Evolutionary conservation across 2,113 vertebrate species (phyloP).

Genomic region (Siphamia tubifer): DNA sequence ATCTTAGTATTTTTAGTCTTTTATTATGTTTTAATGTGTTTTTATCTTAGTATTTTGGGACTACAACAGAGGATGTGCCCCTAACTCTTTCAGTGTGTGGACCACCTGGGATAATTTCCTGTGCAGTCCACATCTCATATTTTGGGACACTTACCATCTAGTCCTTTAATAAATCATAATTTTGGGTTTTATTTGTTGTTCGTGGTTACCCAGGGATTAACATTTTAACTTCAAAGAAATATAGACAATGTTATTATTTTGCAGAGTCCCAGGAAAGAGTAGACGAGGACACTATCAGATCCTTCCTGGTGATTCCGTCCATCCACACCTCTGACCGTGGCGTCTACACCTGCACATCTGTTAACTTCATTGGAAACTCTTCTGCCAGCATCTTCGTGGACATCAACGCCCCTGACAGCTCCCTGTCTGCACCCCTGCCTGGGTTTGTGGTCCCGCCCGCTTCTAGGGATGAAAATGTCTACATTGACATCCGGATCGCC

Average conservation of each 20-base stretch:
- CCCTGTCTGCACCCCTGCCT: conserved; percentile 14
- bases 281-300: conserved; percentile 82
- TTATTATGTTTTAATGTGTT: too few species aligned
- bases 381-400: conserved; percentile 72
- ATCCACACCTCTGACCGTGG: conserved; percentile 78
- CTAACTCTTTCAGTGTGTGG: too few species aligned
- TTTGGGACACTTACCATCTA: too few species aligned
- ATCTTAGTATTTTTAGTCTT: too few species aligned
- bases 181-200: too few species aligned
- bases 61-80: too few species aligned
- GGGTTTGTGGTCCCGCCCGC: background rate
- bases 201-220: background rate
- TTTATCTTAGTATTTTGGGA: too few species aligned
- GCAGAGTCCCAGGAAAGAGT: conserved; percentile 80
- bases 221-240: background rate
- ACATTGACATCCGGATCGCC: conserved; percentile 84
- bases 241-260: background rate
- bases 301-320: conserved; percentile 82
- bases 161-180: too few species aligned
- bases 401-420: conserved; percentile 39
- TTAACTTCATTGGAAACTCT: conserved; percentile 87
- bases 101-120: too few species aligned
- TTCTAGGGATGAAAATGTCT: conserved; percentile 66
- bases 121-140: too few species aligned
- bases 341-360: conserved; percentile 85